These are phyloP conservation scores for Drosophila mulleri DNA, from an alignment of 2,888 invertebrate species.

Conservation along the genomic window DNA sequence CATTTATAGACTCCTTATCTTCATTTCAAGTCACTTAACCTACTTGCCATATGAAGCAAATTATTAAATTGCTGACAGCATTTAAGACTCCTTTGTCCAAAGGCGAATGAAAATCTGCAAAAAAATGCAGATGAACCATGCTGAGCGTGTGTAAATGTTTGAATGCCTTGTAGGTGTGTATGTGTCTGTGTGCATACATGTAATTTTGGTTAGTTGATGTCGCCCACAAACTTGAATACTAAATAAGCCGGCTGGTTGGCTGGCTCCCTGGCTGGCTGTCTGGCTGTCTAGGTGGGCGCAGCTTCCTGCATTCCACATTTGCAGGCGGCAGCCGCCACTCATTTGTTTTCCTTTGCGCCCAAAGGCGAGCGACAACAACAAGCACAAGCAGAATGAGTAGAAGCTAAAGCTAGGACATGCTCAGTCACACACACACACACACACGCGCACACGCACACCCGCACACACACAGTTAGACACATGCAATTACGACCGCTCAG, in stretches of 20 bases:
- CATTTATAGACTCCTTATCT: not conserved
- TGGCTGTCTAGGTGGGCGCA: conserved; percentile 10
- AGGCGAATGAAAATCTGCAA: not conserved
- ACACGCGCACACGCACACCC: conserved; percentile 16
- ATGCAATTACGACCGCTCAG: conserved; percentile 52
- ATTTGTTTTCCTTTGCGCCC: conserved; percentile 75
- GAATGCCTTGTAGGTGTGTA: not conserved
- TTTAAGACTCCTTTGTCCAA: conserved; percentile 11
- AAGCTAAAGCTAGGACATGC: conserved; percentile 41
- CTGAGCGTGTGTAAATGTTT: conserved; percentile 10
- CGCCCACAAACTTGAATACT: conserved; percentile 76
- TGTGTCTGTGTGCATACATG: conserved; percentile 29
- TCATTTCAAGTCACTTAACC: not conserved
- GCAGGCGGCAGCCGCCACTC: conserved; percentile 72
- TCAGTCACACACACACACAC: conserved; percentile 40
- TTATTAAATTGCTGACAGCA: conserved; percentile 12
- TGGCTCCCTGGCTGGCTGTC: conserved; percentile 12
- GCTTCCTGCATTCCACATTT: conserved; percentile 66
- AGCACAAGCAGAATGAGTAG: not conserved
- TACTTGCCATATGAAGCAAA: not conserved
- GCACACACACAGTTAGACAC: conserved; percentile 22
- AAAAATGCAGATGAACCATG: not conserved
- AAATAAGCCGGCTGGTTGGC: conserved; percentile 62
- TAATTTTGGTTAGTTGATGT: conserved; percentile 70
- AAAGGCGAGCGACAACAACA: conserved; percentile 51